Base-by-base conservation (phyloP, 2,113 vertebrate genomes). In the Heteronetta atricapilla region DNA sequence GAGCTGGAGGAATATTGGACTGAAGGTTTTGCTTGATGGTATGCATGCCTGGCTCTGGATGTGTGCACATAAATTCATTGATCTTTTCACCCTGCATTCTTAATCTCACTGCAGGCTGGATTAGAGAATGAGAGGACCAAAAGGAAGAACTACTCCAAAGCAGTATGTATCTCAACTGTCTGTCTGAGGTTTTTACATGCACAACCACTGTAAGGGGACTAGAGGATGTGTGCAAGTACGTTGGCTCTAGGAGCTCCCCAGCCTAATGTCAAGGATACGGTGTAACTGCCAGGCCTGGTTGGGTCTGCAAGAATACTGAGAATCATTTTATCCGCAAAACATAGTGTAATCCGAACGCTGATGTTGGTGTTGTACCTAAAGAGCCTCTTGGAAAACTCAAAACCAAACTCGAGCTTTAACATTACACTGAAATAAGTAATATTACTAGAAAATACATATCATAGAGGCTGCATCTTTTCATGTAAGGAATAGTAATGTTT, bases 101-200 rank as follows among this genome's bases (percentile, higher is more conserved):
- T 91, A 76, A 92, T 74, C 36, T 74, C 18, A 78, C 95, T 91
- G 67, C 97, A 98, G 97, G 96, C 96, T 79, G 87, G 89, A 67
- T 95, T 94, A 44, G 96, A 94, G 69, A 98, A 96, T 90, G 98
- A 98, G 96, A 98, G 98, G 97, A 88, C 89, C 92, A 98, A 97
- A 97, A 98, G 98, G 97, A 98, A 98, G 95, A 98, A 82, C 89
- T 92, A 94, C 88, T 98, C 97, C 72, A 97, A 74, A 97, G 97
- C 97, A 52, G 98, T 98, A 98, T 82, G 90, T 88, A 66, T 92
- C 62, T 68, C 33, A 7, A 56, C 28, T 88, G 13, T 59, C 60
- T 50, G 36, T 56, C 56, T 63, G 73, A 81, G 62, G 38, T 29
- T 50, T 89, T 88, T 60, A 21, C 55, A 7, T 53, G 8, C 21